These are phyloP conservation scores for Chirona hameri DNA, from an alignment of 2,888 invertebrate species.

Conservation along the genomic window DNA sequence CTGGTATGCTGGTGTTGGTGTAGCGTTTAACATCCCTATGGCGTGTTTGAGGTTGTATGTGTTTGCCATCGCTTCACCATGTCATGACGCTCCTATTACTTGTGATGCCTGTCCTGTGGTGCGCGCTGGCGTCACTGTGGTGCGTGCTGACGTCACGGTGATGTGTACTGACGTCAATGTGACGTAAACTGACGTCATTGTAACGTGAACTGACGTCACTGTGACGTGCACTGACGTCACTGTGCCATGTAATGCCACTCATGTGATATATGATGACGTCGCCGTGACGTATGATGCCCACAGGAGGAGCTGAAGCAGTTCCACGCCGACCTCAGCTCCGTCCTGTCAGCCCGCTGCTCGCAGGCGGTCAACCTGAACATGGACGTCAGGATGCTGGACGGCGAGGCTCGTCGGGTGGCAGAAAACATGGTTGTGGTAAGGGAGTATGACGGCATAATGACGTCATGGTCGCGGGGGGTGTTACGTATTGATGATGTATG, in stretches of 20 bases:
- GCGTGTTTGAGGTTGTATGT: too few relatives aligned
- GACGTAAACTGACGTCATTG: not conserved
- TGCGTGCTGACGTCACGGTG: not conserved
- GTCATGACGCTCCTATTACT: too few relatives aligned
- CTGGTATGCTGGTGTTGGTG: too few relatives aligned
- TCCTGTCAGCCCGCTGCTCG: constrained; percentile 86
- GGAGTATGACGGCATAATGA: not conserved
- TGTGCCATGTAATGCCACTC: not conserved
- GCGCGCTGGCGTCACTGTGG: too few relatives aligned
- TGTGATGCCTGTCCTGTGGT: too few relatives aligned
- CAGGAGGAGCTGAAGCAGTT: constrained; percentile 68
- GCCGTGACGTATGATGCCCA: not conserved
- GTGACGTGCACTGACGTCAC: not conserved
- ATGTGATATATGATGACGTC: not conserved
- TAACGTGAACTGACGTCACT: not conserved
- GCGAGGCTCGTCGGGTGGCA: constrained; percentile 58
- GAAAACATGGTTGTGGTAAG: constrained; percentile 74
- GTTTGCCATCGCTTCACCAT: too few relatives aligned
- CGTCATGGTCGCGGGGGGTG: too few relatives aligned
- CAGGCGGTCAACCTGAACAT: constrained; percentile 70
- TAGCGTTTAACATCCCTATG: too few relatives aligned
- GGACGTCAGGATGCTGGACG: constrained; percentile 38
- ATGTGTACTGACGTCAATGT: not conserved
- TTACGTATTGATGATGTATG: too few relatives aligned
- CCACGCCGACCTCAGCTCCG: constrained; percentile 70